Percentiles rank a stretch among this genome's conserved stretches.
These are phyloP conservation scores for Telmatochromis brichardi DNA, from an alignment of 2,113 vertebrate genomes.

Conservation along the genomic window DNA sequence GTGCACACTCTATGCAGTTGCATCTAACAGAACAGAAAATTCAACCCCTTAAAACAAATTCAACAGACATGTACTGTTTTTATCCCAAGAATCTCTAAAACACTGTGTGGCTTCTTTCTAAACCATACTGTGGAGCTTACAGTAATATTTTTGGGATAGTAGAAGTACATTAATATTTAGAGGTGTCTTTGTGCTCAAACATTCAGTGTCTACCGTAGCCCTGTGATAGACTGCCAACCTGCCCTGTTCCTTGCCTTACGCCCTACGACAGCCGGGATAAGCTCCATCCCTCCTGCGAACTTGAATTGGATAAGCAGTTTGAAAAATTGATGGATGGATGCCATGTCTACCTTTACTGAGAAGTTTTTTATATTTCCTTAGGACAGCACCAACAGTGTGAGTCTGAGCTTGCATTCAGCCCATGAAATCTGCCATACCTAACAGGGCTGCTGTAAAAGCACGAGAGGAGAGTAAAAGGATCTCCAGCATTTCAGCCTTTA, in stretches of 20 bases:
- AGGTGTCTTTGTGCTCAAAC: background rate
- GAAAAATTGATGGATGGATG: background rate
- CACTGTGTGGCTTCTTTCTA: accelerated
- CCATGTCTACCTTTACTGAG: background rate
- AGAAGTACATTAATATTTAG: background rate
- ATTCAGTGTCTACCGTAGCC: background rate
- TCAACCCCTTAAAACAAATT: accelerated
- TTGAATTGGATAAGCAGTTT: background rate
- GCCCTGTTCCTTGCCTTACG: background rate
- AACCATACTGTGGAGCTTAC: background rate
- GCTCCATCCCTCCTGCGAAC: background rate
- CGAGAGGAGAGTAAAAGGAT: background rate
- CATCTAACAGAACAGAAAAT: background rate
- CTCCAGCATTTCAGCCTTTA: background rate
- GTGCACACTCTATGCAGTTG: background rate
- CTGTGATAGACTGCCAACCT: background rate
- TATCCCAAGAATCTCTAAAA: accelerated
- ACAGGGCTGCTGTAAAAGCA: background rate
- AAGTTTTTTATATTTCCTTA: background rate
- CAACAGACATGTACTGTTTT: background rate
- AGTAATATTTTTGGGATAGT: accelerated
- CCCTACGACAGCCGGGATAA: background rate
- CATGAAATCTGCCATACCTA: background rate
- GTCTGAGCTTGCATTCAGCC: background rate
- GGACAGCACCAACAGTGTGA: background rate